Base-by-base conservation (phyloP, 2,888 invertebrate genomes). In the Argynnis bischoffii region DNA sequence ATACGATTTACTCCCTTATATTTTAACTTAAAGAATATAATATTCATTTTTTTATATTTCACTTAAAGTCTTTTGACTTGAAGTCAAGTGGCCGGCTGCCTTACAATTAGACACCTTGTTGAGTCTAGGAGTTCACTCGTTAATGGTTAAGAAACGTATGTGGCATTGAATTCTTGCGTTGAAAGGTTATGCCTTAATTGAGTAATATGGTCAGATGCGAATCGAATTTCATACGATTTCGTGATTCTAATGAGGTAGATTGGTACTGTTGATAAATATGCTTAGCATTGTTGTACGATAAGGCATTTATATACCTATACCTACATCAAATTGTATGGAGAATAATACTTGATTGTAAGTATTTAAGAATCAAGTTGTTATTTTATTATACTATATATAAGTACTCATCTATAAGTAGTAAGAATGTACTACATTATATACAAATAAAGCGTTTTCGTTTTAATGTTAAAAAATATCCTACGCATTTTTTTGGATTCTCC, bases 51-150 rank as follows among this genome's bases (percentile, higher is more conserved):
- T 6, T 21, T 3, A 8, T 48, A 15, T 21, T 53, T 8, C 53
- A 8, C 50, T 64, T 64, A 59, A n/a, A 56, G 51, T 63, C 54
- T 69, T 67, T 57, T 6, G 15, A 13, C 48, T 50, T n/a, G 41
- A 56, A 46, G n/a, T 16, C 4, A 15, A 57, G 48, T 46, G 51
- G 70, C 64, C 69, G 73, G 72, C 73, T 78, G 75, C 76, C 76
- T 77, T 81, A 84, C 80, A 82, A 89, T 81, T 84, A 88, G 86
- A 89, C 86, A 89, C 88, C 85, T 87, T 87, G 89, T 89, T 89
- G 85, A 87, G 86, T 85, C 88, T 87, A 85, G 84, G 81, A 83
- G 81, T 84, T 77, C 79, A 81, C 78, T 79, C 82, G 85, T 84
- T 70, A 70, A 78, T 78, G 79, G 77, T 80, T 81, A 76, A 77